A percentile compares a stretch with the other conserved stretches of the same genome.
Evolutionary conservation across 1,140 invertebrate genomes (phyloP).

Genomic region (Melipona quadrifasciata): DNA sequence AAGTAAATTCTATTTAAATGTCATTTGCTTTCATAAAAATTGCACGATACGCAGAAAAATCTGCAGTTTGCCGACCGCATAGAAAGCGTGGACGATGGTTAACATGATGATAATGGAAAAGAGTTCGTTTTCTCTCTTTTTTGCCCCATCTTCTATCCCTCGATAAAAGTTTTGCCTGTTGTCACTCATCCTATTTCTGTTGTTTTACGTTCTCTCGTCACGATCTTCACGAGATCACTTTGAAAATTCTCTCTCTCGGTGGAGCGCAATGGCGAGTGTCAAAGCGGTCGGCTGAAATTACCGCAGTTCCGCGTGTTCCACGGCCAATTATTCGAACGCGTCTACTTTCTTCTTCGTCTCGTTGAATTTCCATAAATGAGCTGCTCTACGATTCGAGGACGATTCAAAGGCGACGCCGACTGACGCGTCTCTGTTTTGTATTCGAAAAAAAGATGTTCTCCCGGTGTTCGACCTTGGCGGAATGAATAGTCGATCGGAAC

Average conservation of each 20-base stretch:
- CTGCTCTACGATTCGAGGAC: conserved; percentile 7
- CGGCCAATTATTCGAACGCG: background rate
- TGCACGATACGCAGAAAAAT: too few relatives aligned
- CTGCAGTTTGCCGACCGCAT: too few relatives aligned
- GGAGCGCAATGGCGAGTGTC: background rate
- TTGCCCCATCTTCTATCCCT: background rate
- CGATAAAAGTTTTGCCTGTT: background rate
- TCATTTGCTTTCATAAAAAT: too few relatives aligned
- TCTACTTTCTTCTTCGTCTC: background rate
- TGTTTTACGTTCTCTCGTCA: background rate
- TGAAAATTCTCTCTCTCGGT: background rate
- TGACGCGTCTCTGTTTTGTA: conserved; percentile 9
- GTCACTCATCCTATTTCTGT: background rate
- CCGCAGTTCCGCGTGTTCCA: background rate
- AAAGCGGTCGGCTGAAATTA: background rate
- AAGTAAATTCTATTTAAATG: too few relatives aligned
- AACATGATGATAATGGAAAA: too few relatives aligned
- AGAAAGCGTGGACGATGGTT: too few relatives aligned
- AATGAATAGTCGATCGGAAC: conserved; percentile 35
- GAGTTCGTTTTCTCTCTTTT: too few relatives aligned
- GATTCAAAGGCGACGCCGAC: conserved; percentile 19
- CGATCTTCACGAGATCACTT: background rate
- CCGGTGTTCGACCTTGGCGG: conserved; percentile 24
- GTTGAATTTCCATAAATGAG: background rate
- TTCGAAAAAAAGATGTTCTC: conserved; percentile 22